These are phyloP conservation scores for Agonopterix arenella DNA, from an alignment of 2,888 invertebrate species.

Conservation along the genomic window DNA sequence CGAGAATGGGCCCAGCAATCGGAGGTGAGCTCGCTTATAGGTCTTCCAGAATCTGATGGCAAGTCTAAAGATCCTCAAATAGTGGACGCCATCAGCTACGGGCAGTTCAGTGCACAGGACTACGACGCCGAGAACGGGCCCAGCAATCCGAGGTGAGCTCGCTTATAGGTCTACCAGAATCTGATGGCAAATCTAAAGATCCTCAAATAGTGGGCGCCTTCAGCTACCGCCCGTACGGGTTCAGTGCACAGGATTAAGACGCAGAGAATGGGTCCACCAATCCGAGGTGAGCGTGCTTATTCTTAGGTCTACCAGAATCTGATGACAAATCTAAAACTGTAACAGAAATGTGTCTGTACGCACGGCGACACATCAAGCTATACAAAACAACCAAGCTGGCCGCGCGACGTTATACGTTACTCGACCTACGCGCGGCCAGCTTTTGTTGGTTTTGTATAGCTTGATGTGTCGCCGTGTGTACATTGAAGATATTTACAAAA, in stretches of 20 bases:
- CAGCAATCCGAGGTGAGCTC: constrained; percentile 46
- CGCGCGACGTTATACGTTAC: too few relatives aligned
- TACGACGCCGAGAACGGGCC: constrained; percentile 75
- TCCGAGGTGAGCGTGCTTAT: constrained; percentile 36
- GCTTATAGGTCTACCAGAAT: too few relatives aligned
- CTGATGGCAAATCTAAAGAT: constrained; percentile 43
- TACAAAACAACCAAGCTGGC: too few relatives aligned
- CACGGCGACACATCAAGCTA: too few relatives aligned
- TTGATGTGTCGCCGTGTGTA: too few relatives aligned
- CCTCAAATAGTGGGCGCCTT: constrained; percentile 84
- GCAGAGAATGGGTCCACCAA: constrained; percentile 69
- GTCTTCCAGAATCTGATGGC: too few relatives aligned
- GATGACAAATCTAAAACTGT: too few relatives aligned
- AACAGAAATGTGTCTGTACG: too few relatives aligned
- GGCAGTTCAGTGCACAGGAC: constrained; percentile 79
- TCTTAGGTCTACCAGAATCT: too few relatives aligned
- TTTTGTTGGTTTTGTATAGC: too few relatives aligned
- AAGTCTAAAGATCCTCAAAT: constrained; percentile 82
- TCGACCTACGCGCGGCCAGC: too few relatives aligned
- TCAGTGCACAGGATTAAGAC: constrained; percentile 76
- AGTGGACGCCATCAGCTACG: constrained; percentile 85
- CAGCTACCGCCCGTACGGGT: constrained; percentile 83
- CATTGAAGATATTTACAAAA: too few relatives aligned
- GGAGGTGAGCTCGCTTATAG: constrained; percentile 34
- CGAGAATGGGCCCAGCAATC: constrained; percentile 63